Conservation (phyloP, 2,888 invertebrate genomes). For the Aplocera efformata region DNA sequence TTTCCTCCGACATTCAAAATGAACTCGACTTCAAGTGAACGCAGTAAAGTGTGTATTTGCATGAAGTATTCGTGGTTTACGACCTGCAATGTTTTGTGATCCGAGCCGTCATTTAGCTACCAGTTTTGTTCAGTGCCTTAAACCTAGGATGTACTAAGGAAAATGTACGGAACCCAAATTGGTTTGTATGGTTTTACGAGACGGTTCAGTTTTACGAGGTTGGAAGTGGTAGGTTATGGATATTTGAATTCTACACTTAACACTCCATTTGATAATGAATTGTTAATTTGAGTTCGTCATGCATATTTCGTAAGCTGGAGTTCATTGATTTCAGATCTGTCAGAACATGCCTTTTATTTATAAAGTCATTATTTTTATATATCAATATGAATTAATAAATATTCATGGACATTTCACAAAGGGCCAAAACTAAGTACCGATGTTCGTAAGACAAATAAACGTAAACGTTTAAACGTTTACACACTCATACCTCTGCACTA, state of each 20-base stretch:
- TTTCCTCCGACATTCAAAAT: conserved; percentile 12
- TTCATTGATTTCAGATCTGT: too few relatives aligned
- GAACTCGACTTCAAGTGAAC: conserved; percentile 25
- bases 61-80: conserved; percentile 35
- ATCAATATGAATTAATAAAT: too few relatives aligned
- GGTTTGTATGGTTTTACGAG: conserved; percentile 18
- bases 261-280: conserved; percentile 6
- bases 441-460: too few relatives aligned
- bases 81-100: conserved; percentile 44
- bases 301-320: too few relatives aligned
- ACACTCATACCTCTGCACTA: too few relatives aligned
- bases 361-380: too few relatives aligned
- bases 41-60: conserved; percentile 25
- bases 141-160: conserved; percentile 31
- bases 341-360: too few relatives aligned
- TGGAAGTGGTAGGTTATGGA: conserved; percentile 10
- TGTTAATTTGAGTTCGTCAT: too few relatives aligned
- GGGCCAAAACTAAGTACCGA: too few relatives aligned
- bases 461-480: too few relatives aligned
- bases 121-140: conserved; percentile 47
- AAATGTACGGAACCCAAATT: conserved; percentile 25
- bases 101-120: conserved; percentile 49
- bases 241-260: conserved; percentile 5
- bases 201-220: conserved; percentile 10
- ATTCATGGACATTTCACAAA: too few relatives aligned